These are phyloP conservation scores for Gymnothorax javanicus DNA, from an alignment of 2,797 vertebrate genomes.

Conservation along the genomic window DNA sequence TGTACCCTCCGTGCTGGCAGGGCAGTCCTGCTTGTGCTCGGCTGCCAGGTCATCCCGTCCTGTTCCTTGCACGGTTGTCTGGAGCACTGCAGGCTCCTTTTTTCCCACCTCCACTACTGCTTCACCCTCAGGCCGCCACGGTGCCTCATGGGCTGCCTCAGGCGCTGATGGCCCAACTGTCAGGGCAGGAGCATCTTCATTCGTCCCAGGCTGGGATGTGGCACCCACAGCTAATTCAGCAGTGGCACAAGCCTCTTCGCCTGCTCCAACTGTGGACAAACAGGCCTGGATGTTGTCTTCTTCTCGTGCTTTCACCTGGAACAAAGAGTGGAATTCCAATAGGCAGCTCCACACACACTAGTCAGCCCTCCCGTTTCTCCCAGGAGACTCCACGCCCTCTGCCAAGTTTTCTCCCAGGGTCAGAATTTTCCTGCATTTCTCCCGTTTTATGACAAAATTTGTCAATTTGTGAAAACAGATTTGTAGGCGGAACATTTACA, in stretches of 20 bases:
- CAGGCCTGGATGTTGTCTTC: conserved; percentile 43
- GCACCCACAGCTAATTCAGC: conserved; percentile 36
- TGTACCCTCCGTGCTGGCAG: conserved; percentile 41
- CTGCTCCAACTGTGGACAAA: conserved; percentile 34
- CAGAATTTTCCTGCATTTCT: no score
- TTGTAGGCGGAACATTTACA: no score
- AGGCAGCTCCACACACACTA: no score
- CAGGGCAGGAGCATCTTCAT: conserved; percentile 31
- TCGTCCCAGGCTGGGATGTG: conserved; percentile 35
- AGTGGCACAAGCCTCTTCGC: conserved; percentile 28
- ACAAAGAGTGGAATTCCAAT: conserved; percentile 9
- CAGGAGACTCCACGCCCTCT: background rate
- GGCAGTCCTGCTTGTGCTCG: conserved; percentile 44
- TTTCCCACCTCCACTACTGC: conserved; percentile 29
- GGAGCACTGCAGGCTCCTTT: background rate
- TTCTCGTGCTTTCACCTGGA: conserved; percentile 53
- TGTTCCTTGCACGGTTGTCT: conserved; percentile 23
- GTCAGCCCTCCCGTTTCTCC: no score
- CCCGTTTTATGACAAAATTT: no score
- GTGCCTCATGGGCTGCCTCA: conserved; percentile 20
- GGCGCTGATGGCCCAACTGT: conserved; percentile 33
- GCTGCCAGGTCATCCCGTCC: conserved; percentile 40
- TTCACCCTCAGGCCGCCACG: conserved; percentile 35
- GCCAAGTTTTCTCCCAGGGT: background rate
- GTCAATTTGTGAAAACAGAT: no score